Evolutionary conservation across 2,888 invertebrate genomes (phyloP).

Genomic region (Maniola hyperantus): DNA sequence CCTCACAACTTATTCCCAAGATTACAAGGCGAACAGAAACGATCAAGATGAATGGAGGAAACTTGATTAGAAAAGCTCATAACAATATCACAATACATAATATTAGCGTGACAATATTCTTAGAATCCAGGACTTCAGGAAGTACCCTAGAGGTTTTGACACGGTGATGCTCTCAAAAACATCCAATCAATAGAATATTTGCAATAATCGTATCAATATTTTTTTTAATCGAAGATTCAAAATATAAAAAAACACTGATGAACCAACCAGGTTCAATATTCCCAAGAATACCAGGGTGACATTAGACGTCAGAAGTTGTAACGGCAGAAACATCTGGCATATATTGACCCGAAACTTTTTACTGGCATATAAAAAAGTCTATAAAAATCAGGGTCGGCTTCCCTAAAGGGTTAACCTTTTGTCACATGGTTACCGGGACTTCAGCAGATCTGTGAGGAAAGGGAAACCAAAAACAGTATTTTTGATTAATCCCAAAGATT

Average conservation of each 20-base stretch:
- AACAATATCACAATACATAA: too few species aligned
- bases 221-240: too few species aligned
- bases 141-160: too few species aligned
- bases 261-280: conserved; percentile 12
- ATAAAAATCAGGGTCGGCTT: background rate
- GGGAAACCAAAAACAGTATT: too few species aligned
- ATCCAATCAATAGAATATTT: background rate
- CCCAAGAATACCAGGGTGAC: conserved; percentile 24
- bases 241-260: too few species aligned
- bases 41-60: background rate
- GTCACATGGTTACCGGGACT: background rate
- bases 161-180: background rate
- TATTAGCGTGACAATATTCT: too few species aligned
- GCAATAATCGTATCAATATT: too few species aligned
- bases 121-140: too few species aligned
- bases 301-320: conserved; percentile 6
- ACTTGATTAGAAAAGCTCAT: background rate
- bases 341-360: background rate
- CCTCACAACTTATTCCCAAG: conserved; percentile 7
- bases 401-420: background rate
- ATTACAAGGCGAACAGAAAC: conserved; percentile 6
- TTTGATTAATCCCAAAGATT: background rate
- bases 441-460: background rate
- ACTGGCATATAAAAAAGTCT: background rate
- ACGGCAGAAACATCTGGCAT: background rate